These are phyloP conservation scores for Lycaon pictus DNA, from an alignment of 2,113 vertebrate genomes.

Conservation along the genomic window DNA sequence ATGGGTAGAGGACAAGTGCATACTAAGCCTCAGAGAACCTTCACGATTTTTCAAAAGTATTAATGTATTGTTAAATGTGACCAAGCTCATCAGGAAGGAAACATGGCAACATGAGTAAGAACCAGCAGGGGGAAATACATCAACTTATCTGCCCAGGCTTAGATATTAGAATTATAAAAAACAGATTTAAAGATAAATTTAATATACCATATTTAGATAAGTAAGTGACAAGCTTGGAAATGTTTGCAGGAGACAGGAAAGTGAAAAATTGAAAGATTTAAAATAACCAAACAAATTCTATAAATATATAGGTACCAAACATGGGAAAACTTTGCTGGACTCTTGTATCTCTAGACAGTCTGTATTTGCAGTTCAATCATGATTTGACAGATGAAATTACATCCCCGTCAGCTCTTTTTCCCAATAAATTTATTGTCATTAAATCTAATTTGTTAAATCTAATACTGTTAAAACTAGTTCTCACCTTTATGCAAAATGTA, in stretches of 20 bases:
- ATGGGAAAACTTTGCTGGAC: neutral
- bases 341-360: neutral
- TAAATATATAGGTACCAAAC: neutral
- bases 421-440: neutral
- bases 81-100: neutral
- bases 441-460: neutral
- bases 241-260: neutral
- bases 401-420: neutral
- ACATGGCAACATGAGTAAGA: neutral
- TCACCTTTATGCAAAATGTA: neutral
- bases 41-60: neutral
- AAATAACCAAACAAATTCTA: neutral
- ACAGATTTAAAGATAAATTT: neutral
- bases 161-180: neutral
- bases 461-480: neutral
- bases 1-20: neutral
- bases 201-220: neutral
- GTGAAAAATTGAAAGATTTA: conserved; percentile 8
- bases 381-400: neutral
- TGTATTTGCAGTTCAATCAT: neutral
- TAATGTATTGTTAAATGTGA: neutral
- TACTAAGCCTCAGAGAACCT: neutral
- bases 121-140: neutral
- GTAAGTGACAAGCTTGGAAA: neutral
- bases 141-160: neutral